Percentiles rank a stretch among this genome's conserved stretches.
These are phyloP conservation scores for Knipowitschia caucasica DNA, from an alignment of 2,797 vertebrate genomes.

Conservation along the genomic window DNA sequence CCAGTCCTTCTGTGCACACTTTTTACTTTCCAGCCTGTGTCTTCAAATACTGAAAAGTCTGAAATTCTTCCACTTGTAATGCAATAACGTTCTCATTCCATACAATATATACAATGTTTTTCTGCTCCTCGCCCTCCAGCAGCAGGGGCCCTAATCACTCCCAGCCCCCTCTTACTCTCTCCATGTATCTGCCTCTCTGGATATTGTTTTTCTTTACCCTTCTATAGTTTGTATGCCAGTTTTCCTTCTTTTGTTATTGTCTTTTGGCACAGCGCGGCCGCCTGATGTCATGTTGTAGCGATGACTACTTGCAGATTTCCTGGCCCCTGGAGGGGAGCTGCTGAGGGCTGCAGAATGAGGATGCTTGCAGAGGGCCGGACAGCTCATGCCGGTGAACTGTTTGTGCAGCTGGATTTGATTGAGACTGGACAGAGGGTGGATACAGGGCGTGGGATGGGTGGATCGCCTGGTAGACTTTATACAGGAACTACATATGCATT, in stretches of 20 bases:
- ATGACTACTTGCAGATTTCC: constrained; percentile 22
- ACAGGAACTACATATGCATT: constrained; percentile 6
- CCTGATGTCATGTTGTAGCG: constrained; percentile 28
- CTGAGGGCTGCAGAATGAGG: constrained; percentile 12
- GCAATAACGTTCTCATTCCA: constrained; percentile 18
- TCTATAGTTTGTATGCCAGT: constrained; percentile 14
- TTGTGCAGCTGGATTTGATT: constrained; percentile 43
- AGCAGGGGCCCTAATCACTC: constrained; percentile 33
- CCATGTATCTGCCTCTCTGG: constrained; percentile 2
- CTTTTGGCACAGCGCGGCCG: constrained; percentile 30
- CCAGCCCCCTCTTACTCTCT: constrained; percentile 19
- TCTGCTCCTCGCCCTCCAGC: constrained; percentile 21
- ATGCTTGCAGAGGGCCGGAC: constrained; percentile 27
- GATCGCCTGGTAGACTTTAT: constrained; percentile 17
- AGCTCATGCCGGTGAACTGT: constrained; percentile 24
- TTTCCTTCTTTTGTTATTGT: constrained; percentile 27
- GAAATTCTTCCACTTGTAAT: constrained; percentile 16
- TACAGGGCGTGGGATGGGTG: constrained; percentile 22
- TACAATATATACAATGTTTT: constrained; percentile 12
- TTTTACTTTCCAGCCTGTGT: not conserved
- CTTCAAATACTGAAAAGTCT: constrained; percentile 19
- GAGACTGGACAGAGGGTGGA: constrained; percentile 30
- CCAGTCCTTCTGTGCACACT: not conserved
- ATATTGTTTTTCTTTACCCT: constrained; percentile 9
- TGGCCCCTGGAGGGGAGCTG: constrained; percentile 15